Conservation (phyloP, 2,888 invertebrate species). For the Antheraea assamensis region DNA sequence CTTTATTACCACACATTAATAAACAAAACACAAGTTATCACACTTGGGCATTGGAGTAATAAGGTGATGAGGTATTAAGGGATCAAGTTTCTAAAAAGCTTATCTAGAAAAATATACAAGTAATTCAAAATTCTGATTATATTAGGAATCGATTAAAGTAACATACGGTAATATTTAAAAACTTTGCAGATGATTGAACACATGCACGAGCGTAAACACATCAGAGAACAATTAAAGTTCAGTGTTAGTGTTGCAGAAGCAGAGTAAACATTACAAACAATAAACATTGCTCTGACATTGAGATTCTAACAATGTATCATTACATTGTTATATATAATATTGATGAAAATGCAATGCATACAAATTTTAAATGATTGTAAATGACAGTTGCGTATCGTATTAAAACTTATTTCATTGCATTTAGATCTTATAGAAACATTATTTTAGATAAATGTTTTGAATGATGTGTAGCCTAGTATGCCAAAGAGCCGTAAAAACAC, state of each 20-base stretch:
- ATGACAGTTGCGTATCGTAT: background rate
- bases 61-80: no score
- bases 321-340: conserved; percentile 2
- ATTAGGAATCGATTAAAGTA: background rate
- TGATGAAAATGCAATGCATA: background rate
- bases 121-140: background rate
- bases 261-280: conserved; percentile 4
- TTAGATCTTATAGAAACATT: background rate
- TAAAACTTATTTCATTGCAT: background rate
- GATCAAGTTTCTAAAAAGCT: background rate
- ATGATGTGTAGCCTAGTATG: no score
- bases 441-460: background rate
- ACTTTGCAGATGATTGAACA: conserved; percentile 15
- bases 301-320: conserved; percentile 1
- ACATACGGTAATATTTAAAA: background rate
- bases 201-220: conserved; percentile 7
- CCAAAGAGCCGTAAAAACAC: no score
- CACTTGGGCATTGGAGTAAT: background rate
- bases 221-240: background rate
- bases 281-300: conserved; percentile 3
- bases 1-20: no score
- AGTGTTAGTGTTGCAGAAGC: background rate
- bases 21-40: background rate
- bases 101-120: background rate
- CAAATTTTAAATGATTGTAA: background rate